Evolutionary conservation across 1,140 invertebrate species (phyloP).

Genomic region (Cyclargus thomasi): DNA sequence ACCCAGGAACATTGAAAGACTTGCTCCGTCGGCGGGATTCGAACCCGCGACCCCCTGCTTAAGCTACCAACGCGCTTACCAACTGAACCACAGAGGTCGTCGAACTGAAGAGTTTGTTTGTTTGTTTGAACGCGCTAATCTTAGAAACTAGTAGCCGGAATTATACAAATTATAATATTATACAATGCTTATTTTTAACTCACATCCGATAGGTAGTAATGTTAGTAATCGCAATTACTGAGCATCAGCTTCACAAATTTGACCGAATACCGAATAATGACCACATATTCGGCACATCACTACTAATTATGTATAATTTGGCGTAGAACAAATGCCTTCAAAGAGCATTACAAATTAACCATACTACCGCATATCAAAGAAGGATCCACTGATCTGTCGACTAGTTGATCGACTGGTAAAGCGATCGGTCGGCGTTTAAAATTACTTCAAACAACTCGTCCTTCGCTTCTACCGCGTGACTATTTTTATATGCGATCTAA

Average conservation of each 20-base stretch:
- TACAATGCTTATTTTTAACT: too few species aligned
- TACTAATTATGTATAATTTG: not conserved
- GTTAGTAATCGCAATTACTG: too few species aligned
- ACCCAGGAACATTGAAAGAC: too few species aligned
- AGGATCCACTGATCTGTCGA: not conserved
- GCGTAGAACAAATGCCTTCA: not conserved
- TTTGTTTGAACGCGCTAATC: too few species aligned
- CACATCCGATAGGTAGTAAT: too few species aligned
- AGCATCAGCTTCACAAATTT: not conserved
- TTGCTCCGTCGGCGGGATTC: too few species aligned
- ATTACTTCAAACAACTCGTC: not conserved
- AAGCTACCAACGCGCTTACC: too few species aligned
- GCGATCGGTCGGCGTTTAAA: not conserved
- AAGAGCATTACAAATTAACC: not conserved
- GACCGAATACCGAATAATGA: not conserved
- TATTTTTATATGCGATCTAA: not conserved
- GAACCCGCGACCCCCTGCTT: too few species aligned
- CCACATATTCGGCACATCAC: not conserved
- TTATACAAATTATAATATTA: too few species aligned
- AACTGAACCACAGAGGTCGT: too few species aligned
- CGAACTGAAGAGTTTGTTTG: too few species aligned
- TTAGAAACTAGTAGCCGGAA: too few species aligned
- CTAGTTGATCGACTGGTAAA: not conserved
- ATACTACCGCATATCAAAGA: not conserved
- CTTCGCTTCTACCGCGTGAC: not conserved